phyloP scores from a whole-genome alignment of 2,113 vertebrate genomes.

The Rissa tridactyla region DNA sequence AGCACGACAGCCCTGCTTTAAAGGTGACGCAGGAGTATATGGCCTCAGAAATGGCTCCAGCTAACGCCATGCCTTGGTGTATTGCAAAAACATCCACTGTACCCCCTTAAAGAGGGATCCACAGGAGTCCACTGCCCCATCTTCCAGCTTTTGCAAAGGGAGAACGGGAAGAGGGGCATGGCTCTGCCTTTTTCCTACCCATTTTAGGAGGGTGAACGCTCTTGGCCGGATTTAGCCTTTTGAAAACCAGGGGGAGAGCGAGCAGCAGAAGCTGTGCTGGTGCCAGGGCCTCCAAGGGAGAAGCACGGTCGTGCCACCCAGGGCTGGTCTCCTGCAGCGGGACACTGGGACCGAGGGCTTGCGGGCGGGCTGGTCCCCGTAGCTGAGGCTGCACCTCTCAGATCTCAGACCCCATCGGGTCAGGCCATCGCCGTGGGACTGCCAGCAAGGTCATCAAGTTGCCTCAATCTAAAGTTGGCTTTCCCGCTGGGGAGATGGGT shows the following conservation, averaged over 20 bases:
- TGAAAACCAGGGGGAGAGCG: not conserved
- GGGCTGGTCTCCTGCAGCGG: not conserved
- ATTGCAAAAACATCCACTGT: not conserved
- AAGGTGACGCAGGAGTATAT: not conserved
- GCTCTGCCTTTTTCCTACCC: constrained; percentile 45
- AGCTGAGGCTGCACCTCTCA: not conserved
- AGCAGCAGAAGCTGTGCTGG: not conserved
- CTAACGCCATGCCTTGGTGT: not conserved
- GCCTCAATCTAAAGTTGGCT: not conserved
- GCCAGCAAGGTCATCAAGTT: not conserved
- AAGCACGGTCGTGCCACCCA: rapidly evolving
- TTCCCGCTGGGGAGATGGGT: not conserved
- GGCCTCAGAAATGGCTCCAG: not conserved
- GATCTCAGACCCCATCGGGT: not conserved
- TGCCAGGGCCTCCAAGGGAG: constrained; percentile 31
- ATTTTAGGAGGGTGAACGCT: constrained; percentile 41
- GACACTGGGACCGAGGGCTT: rapidly evolving
- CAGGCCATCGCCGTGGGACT: not conserved
- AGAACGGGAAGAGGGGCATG: not conserved
- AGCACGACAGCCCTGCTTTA: not conserved
- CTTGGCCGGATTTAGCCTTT: constrained; percentile 4
- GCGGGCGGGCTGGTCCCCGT: not conserved
- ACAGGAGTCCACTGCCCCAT: not conserved
- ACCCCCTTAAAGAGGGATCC: not conserved
- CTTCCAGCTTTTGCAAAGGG: not conserved